These are phyloP conservation scores for Temnothorax ravouxi DNA, from an alignment of 2,888 invertebrate genomes.

Conservation along the genomic window DNA sequence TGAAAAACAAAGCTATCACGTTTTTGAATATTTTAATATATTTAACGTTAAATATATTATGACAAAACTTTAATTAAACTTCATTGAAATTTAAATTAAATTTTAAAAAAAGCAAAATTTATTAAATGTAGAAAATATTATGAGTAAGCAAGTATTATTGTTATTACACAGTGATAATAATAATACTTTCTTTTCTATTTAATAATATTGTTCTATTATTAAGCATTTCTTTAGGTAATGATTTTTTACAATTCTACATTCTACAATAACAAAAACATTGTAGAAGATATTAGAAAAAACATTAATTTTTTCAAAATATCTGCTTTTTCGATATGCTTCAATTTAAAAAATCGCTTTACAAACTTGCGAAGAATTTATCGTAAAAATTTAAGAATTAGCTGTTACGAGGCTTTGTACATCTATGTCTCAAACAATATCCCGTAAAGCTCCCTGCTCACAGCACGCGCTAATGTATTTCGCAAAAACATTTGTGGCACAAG, in stretches of 20 bases:
- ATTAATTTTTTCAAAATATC: neutral
- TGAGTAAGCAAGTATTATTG: neutral
- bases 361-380: neutral
- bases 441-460: neutral
- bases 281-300: neutral
- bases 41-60: conserved; percentile 15
- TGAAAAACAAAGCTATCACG: neutral
- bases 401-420: neutral
- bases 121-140: neutral
- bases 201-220: neutral
- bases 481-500: conserved; percentile 21
- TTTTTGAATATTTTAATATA: conserved; percentile 28
- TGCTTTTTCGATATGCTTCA: neutral
- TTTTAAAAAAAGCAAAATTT: neutral
- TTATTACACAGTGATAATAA: neutral
- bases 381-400: neutral
- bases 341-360: neutral
- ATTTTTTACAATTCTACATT: neutral
- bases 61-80: neutral
- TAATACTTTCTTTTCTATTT: neutral
- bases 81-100: conserved; percentile 5
- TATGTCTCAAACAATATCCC: neutral
- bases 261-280: neutral
- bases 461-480: conserved; percentile 15
- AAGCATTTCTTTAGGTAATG: neutral